These are phyloP conservation scores for Drosophila orosa DNA, from an alignment of 1,140 invertebrate genomes.

Conservation along the genomic window DNA sequence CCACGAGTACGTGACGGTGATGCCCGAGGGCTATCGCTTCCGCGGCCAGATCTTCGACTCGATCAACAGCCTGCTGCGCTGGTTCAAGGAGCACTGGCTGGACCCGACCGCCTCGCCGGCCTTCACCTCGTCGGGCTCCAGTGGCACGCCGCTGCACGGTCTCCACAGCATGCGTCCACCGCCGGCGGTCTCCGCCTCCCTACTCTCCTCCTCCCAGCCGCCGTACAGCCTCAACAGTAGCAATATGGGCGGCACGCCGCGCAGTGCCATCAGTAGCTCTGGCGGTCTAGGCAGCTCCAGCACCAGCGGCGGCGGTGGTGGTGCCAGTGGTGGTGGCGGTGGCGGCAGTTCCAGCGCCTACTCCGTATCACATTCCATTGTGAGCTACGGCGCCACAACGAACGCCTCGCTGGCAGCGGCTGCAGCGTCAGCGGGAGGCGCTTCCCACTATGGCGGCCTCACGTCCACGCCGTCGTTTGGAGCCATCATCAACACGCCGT, in stretches of 20 bases:
- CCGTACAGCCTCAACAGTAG: constrained; percentile 61
- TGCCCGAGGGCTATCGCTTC: constrained; percentile 96
- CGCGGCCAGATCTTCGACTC: constrained; percentile 94
- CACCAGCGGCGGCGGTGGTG: constrained; percentile 71
- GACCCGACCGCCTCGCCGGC: constrained; percentile 94
- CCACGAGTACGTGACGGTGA: constrained; percentile 96
- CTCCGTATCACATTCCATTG: constrained; percentile 89
- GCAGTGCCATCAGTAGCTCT: constrained; percentile 58
- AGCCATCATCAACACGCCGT: constrained; percentile 88
- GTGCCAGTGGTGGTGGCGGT: constrained; percentile 69
- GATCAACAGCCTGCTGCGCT: constrained; percentile 93
- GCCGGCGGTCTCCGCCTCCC: constrained; percentile 6
- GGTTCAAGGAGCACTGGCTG: constrained; percentile 99
- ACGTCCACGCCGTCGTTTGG: constrained; percentile 62
- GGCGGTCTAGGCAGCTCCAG: constrained; percentile 77
- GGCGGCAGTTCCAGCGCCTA: constrained; percentile 83
- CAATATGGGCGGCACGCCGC: constrained; percentile 55
- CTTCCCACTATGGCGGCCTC: constrained; percentile 86
- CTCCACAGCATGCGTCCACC: constrained; percentile 50
- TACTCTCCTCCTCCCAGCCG: constrained; percentile 10
- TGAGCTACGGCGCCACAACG: constrained; percentile 85
- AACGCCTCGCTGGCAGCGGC: constrained; percentile 22
- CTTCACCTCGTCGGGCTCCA: constrained; percentile 88
- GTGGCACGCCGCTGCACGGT: constrained; percentile 82
- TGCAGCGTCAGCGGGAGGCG: constrained; percentile 26